A percentile compares a stretch with the other conserved stretches of the same genome.
phyloP scores from a whole-genome alignment of 1,140 invertebrate genomes.

The Lepidurus couesii region DNA sequence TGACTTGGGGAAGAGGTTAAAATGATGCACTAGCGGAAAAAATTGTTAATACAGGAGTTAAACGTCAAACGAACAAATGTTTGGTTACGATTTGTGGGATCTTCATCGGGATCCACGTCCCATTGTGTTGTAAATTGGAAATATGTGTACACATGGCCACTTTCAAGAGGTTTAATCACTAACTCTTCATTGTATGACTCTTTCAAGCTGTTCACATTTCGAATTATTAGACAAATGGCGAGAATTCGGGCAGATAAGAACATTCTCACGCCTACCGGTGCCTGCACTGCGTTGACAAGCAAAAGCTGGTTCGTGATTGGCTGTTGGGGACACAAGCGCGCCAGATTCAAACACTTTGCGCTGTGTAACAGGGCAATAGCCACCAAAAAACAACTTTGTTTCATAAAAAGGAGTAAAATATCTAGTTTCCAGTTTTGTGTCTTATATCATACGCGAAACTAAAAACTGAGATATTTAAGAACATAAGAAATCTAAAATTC shows the following conservation, averaged over 20 bases:
- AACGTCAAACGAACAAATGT: constrained; percentile 8
- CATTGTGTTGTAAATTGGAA: constrained; percentile 79
- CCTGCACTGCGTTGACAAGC: background rate
- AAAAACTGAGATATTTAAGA: too few species aligned
- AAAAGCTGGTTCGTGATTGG: background rate
- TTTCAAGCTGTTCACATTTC: constrained; percentile 34
- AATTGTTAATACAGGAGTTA: constrained; percentile 25
- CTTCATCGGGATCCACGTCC: constrained; percentile 48
- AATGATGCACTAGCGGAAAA: constrained; percentile 64
- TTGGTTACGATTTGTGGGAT: constrained; percentile 38
- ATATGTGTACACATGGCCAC: constrained; percentile 71
- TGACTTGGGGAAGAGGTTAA: constrained; percentile 79
- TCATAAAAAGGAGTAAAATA: too few species aligned
- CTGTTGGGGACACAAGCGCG: background rate
- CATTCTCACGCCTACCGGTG: constrained; percentile 13
- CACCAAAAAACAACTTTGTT: too few species aligned
- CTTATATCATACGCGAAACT: too few species aligned
- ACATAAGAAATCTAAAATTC: too few species aligned
- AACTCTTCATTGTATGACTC: constrained; percentile 75
- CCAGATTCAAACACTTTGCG: background rate
- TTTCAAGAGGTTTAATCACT: constrained; percentile 67
- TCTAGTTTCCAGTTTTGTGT: too few species aligned
- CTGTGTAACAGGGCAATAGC: too few species aligned
- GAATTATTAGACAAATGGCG: background rate
- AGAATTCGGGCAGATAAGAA: background rate